Conservation (phyloP, 2,888 invertebrate species). For the Mythimna ferrago region DNA sequence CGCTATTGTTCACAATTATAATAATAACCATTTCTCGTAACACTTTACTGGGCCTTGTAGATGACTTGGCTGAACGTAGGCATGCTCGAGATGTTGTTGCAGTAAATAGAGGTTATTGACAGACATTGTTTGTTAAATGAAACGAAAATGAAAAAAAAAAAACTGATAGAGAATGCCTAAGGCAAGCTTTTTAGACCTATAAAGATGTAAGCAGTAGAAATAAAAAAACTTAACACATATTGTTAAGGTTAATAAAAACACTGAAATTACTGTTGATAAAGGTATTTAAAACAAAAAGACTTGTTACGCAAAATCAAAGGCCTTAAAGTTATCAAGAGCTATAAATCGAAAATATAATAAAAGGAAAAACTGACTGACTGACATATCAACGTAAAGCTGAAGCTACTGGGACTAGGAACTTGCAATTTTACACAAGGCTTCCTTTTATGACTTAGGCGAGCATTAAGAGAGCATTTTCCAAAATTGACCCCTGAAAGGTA, state of each 20-base stretch:
- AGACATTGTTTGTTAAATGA: not conserved
- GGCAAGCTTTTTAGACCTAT: not conserved
- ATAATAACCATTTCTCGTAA: slow-evolving; percentile 62
- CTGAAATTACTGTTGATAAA: not conserved
- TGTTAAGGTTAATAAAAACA: not conserved
- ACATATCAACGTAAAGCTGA: no score
- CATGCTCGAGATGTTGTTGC: slow-evolving; percentile 8
- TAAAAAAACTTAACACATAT: no score
- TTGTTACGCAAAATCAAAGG: not conserved
- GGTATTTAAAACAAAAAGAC: not conserved
- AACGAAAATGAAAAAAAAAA: not conserved
- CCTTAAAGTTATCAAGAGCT: not conserved
- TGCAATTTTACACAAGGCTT: no score
- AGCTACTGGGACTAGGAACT: no score
- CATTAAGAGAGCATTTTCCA: no score
- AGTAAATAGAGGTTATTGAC: not conserved
- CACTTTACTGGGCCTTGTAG: slow-evolving; percentile 54
- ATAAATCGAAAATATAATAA: not conserved
- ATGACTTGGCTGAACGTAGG: slow-evolving; percentile 22
- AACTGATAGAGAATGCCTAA: not conserved
- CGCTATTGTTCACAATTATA: slow-evolving; percentile 61
- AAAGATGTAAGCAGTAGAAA: not conserved
- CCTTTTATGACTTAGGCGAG: no score
- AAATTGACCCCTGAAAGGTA: no score
- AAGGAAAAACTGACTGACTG: no score